Evolutionary conservation across 1,140 invertebrate genomes (phyloP), one percentile per base, ranked within the genome.

Genomic region (Carposina sasakii): DNA sequence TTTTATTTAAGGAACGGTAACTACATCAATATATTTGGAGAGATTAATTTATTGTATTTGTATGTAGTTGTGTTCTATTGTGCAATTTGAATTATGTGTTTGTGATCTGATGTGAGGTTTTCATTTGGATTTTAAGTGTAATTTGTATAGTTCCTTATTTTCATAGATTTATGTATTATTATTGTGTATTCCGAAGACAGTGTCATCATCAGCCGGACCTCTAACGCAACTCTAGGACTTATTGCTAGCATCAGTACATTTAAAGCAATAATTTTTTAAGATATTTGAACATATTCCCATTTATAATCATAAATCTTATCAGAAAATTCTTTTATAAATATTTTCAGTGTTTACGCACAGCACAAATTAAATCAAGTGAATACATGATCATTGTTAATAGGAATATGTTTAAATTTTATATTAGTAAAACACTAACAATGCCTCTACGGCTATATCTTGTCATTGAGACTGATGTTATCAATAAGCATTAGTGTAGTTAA

Each of bases 131-230:
- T 76, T n/a, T 83, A 75, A 75, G 64, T 67, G 61, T 79, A 74
- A 74, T 72, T 60, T 72, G 63, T 77, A 78, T 78, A 81, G 77
- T 83, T 81, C 77, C 77, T 81, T 83, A 71, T 75, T 76, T 76
- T 71, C n/a, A 55, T 77, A 79, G 68, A 42, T 59, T 62, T 67
- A 64, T 70, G 61, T 58, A 59, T 65, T 57, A n/a, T 63, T 57
- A 53, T 56, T 59, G 55, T 64, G 40, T 54, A 64, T 15, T 13
- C 13, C 9, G 8, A 3, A 4, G 31, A 3, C 31, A n/a, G 13
- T 5, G 5, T 8, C 31, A 8, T 4, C 31, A 33, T 33, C 9
- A 4, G 10, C 33, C 33, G 57, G 48, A 46, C 41, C 42, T 56
- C 36, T 60, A 50, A 59, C 45, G n/a, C n/a, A n/a, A n/a, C n/a